These are phyloP conservation scores for Esperia sulphurella DNA, from an alignment of 2,888 invertebrate species.

Conservation along the genomic window DNA sequence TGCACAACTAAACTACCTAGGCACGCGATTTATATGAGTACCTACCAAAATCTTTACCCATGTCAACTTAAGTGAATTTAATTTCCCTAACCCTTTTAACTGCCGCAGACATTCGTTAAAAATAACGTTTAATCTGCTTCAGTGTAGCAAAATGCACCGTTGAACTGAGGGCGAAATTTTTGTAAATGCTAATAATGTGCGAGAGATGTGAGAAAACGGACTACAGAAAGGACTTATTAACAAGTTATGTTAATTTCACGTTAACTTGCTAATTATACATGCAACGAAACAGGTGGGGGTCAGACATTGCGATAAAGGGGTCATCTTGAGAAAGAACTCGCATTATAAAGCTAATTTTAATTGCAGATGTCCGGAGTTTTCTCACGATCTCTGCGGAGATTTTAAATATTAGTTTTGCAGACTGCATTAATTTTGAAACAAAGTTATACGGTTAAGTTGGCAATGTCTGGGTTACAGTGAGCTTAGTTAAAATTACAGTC, in stretches of 20 bases:
- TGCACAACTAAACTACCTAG: neutral
- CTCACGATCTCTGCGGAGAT: constrained; percentile 29
- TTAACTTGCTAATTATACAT: constrained; percentile 41
- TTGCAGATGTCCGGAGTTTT: constrained; percentile 46
- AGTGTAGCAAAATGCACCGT: neutral
- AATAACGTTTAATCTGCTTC: neutral
- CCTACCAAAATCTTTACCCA: neutral
- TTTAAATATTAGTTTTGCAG: neutral
- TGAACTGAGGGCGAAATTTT: neutral
- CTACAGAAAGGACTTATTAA: constrained; percentile 21
- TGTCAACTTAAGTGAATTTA: constrained; percentile 8
- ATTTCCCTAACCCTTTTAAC: constrained; percentile 16
- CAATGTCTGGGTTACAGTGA: too few species aligned
- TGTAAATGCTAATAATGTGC: constrained; percentile 41
- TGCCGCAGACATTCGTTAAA: neutral
- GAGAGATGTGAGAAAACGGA: constrained; percentile 40
- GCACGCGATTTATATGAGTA: too few species aligned
- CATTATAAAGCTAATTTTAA: constrained; percentile 36
- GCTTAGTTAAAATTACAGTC: neutral
- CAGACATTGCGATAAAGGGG: constrained; percentile 46
- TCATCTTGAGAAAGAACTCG: constrained; percentile 32
- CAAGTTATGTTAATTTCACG: constrained; percentile 26
- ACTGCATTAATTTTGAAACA: neutral
- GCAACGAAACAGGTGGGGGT: constrained; percentile 63
- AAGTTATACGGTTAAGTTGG: too few species aligned